phyloP scores from a whole-genome alignment of 1,140 invertebrate genomes.

The Magallana angulata region DNA sequence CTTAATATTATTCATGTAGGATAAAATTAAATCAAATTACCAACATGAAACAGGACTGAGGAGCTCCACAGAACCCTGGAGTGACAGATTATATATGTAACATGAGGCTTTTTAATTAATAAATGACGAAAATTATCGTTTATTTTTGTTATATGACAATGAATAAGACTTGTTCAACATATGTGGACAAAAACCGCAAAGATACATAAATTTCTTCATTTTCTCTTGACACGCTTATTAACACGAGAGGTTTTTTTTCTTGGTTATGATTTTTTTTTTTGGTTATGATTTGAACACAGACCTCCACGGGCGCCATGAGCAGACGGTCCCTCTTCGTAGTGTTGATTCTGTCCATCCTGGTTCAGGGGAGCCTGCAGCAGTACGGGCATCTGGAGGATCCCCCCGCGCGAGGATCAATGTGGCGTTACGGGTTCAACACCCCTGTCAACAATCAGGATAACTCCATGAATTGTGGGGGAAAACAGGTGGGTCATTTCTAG shows the following conservation, averaged over 20 bases:
- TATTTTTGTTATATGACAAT: not conserved
- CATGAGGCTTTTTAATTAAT: not conserved
- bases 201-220: not conserved
- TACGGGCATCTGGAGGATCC: constrained; percentile 31
- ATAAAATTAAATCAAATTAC: not conserved
- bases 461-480: constrained; percentile 33
- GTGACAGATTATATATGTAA: not conserved
- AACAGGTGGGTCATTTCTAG: not conserved
- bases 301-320: not conserved
- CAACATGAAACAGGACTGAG: not conserved
- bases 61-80: not conserved
- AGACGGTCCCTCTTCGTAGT: not conserved
- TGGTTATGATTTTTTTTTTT: no score
- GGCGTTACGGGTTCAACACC: constrained; percentile 21
- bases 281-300: not conserved
- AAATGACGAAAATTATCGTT: not conserved
- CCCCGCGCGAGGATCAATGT: constrained; percentile 18
- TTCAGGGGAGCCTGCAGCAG: constrained; percentile 6
- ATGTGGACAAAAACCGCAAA: not conserved
- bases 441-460: constrained; percentile 18
- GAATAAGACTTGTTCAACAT: not conserved
- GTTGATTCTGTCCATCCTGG: not conserved
- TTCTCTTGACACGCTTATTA: not conserved
- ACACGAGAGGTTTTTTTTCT: not conserved
- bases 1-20: no score